Conservation (phyloP, 2,113 vertebrate genomes). For the Eulemur macaco region DNA sequence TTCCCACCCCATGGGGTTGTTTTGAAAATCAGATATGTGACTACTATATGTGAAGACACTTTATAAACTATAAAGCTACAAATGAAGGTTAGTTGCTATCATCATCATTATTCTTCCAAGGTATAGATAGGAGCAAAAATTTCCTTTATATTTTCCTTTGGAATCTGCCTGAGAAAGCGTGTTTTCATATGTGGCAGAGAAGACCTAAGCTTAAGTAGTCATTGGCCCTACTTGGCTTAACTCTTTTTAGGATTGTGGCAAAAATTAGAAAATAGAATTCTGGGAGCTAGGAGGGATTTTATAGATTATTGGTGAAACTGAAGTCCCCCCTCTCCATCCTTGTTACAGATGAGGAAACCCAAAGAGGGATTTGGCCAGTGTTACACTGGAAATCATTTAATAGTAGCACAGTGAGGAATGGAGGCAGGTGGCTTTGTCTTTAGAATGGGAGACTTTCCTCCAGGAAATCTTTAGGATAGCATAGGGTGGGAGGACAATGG, state of each 20-base stretch:
- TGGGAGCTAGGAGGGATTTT: not conserved
- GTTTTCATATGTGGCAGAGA: not conserved
- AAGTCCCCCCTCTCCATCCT: not conserved
- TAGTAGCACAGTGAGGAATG: not conserved
- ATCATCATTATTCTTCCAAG: not conserved
- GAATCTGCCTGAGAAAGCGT: not conserved
- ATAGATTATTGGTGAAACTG: not conserved
- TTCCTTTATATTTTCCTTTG: not conserved
- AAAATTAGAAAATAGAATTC: constrained; percentile 33
- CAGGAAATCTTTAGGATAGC: not conserved
- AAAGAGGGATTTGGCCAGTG: not conserved
- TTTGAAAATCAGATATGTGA: not conserved
- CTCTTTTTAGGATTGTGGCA: not conserved
- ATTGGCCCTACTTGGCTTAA: not conserved
- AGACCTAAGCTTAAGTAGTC: not conserved
- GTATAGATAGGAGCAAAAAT: not conserved
- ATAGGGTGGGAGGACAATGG: not conserved
- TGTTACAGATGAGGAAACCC: not conserved
- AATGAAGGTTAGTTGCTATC: not conserved
- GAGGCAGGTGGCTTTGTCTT: not conserved
- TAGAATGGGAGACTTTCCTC: not conserved
- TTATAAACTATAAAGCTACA: not conserved
- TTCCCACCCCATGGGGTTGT: not conserved
- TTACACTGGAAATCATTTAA: not conserved
- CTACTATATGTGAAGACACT: not conserved